Evolutionary conservation across 2,113 vertebrate genomes (phyloP), one percentile per base, ranked within the genome.

Genomic region (Oostethus manadensis): DNA sequence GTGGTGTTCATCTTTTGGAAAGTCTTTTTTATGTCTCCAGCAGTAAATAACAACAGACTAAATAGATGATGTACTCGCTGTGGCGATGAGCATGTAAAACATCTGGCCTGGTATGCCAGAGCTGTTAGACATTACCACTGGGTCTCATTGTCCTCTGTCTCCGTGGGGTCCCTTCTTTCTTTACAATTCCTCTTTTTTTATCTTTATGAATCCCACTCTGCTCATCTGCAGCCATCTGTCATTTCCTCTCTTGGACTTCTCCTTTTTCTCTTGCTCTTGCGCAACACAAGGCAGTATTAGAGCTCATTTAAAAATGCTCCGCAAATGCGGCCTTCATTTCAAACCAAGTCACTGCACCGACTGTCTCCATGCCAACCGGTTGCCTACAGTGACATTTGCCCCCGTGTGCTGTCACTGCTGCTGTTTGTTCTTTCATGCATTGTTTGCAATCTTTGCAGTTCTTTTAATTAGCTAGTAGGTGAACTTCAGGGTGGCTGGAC

Each of bases 81-180:
- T 42, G 29, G 38, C 11, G 11, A 4, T 42, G 29, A 35, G 29
- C 26, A 8, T 13, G 10, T 11, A 35, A 18, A 42, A 42, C 38
- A 14, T 13, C 38, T 14, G 38, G 38, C 38, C 38, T 42, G 11
- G 2, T 60, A 57, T 74, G 60, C 10, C 54, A 13, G 42, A 43
- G 61, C 56, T 54, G 54, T 80, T 80, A 73, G 49, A 48, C 17
- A 56, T 58, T 64, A 70, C 48, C 51, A 63, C 57, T 47, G 54
- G 64, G 69, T 56, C 63, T 81, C 62, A 29, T 42, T 59, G 20
- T 66, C 65, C 64, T 42, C 43, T 18, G 15, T 38, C 20, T 58
- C 53, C 11, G 57, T 48, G 16, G 33, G n/a, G 8, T 26, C 14
- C 0, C 23, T 70, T 59, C 11, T 44, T 13, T 51, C 18, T 13